Evolutionary conservation across 2,797 vertebrate species (phyloP).

Genomic region (Neosilurus hyrtlii): DNA sequence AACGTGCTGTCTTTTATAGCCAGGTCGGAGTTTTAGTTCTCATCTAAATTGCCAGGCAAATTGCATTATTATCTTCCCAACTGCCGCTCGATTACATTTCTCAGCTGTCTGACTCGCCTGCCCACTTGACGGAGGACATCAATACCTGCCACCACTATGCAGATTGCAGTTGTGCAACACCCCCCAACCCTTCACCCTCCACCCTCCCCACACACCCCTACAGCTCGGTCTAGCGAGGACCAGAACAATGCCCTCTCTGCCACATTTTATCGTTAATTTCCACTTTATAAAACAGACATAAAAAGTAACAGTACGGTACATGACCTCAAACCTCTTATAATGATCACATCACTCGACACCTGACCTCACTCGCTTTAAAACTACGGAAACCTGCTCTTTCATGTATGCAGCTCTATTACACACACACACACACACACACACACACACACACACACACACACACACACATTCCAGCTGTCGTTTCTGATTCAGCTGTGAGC

Average conservation of each 20-base stretch:
- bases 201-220: neutral
- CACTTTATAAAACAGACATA: neutral
- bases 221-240: neutral
- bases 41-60: slow-evolving; percentile 51
- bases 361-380: neutral
- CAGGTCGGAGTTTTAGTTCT: slow-evolving; percentile 37
- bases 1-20: neutral
- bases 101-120: slow-evolving; percentile 38
- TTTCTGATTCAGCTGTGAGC: neutral
- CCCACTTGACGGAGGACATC: slow-evolving; percentile 54
- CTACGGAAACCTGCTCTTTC: neutral
- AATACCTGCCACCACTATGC: slow-evolving; percentile 50
- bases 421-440: slow-evolving; percentile 2
- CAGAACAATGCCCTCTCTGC: neutral
- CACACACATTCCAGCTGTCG: slow-evolving; percentile 3
- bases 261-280: neutral
- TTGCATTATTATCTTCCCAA: slow-evolving; percentile 53
- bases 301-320: neutral
- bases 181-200: neutral
- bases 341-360: neutral
- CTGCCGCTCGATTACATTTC: slow-evolving; percentile 50
- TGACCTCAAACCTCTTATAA: neutral
- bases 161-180: slow-evolving; percentile 47
- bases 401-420: neutral
- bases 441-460: neutral